These are phyloP conservation scores for Lates calcarifer DNA, from an alignment of 2,113 vertebrate species.

Conservation along the genomic window DNA sequence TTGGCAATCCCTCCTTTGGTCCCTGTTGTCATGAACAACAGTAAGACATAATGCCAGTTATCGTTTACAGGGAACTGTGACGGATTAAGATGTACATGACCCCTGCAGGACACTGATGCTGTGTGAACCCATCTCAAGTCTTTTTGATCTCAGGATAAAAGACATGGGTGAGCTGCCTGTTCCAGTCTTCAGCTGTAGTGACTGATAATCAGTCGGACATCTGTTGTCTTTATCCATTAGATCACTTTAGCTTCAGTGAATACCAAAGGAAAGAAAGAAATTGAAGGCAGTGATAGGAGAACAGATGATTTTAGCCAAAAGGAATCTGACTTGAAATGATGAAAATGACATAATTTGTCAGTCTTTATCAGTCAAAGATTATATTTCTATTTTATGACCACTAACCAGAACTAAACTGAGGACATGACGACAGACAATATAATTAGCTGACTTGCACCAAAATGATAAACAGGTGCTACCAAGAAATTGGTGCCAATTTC, in stretches of 20 bases:
- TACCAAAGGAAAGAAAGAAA: conserved; percentile 5
- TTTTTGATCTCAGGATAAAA: conserved; percentile 53
- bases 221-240: conserved; percentile 63
- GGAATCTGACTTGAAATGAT: neutral
- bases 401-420: neutral
- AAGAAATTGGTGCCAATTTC: neutral
- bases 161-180: conserved; percentile 51
- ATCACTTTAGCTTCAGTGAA: conserved; percentile 18
- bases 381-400: neutral
- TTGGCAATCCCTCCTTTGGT: neutral
- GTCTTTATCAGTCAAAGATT: conserved; percentile 8
- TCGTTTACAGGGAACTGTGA: conserved; percentile 20
- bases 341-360: conserved; percentile 24
- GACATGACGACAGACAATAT: conserved; percentile 1
- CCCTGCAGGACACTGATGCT: conserved; percentile 11
- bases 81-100: conserved; percentile 20
- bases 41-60: neutral
- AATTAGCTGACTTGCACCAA: neutral
- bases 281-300: neutral
- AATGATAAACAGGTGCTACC: neutral
- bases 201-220: conserved; percentile 52
- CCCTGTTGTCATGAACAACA: neutral
- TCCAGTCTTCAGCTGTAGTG: conserved; percentile 42
- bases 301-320: conserved; percentile 15
- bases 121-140: conserved; percentile 19